Percentiles rank a stretch among this genome's conserved stretches.
Conservation (phyloP, 2,113 vertebrate species). For the Tachysurus vachellii region DNA sequence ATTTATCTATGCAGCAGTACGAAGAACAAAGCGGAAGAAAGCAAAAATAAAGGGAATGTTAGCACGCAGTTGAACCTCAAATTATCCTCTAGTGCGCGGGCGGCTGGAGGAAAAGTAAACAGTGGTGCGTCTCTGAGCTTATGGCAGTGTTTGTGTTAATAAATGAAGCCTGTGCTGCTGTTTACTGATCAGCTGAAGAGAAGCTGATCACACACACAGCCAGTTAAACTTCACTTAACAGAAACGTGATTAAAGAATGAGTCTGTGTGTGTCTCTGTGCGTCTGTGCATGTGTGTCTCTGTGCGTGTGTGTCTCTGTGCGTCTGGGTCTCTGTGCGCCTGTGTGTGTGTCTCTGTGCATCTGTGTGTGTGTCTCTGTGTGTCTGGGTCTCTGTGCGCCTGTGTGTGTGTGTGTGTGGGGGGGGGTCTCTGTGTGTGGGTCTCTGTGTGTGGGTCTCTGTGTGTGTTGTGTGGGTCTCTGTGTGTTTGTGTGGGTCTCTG, state of each 20-base stretch:
- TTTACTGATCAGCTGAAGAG: not conserved
- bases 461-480: no score
- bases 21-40: not conserved
- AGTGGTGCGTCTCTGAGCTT: not conserved
- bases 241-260: not conserved
- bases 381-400: no score
- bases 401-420: no score
- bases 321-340: not conserved
- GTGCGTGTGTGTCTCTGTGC: no score
- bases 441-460: no score
- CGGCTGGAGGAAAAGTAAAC: not conserved
- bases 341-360: no score
- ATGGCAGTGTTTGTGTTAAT: not conserved
- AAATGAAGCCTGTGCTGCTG: slow-evolving; percentile 4
- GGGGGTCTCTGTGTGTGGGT: no score
- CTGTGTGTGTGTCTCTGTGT: no score
- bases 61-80: not conserved
- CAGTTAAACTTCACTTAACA: not conserved
- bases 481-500: no score
- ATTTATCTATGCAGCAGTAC: not conserved
- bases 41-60: not conserved
- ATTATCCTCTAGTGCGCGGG: not conserved
- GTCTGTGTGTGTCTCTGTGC: no score
- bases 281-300: no score
- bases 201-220: not conserved